phyloP scores from a whole-genome alignment of 2,888 invertebrate species.

The Heliconius aoede region DNA sequence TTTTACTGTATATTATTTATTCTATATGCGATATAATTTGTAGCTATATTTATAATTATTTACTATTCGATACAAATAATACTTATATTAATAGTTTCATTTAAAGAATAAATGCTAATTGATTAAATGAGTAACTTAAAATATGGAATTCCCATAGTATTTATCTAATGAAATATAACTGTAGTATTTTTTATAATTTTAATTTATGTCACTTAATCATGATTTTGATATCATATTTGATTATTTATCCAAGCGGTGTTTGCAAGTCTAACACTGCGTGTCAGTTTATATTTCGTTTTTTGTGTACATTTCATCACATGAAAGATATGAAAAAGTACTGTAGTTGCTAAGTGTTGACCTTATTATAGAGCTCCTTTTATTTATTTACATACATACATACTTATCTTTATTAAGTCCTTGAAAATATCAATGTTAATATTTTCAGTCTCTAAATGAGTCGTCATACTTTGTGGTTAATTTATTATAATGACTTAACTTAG shows the following conservation, averaged over 20 bases:
- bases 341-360: background rate
- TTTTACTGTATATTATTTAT: too few species aligned
- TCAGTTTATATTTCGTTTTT: constrained; percentile 11
- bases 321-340: constrained; percentile 21
- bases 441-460: too few species aligned
- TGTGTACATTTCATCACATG: constrained; percentile 26
- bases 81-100: too few species aligned
- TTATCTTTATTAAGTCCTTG: background rate
- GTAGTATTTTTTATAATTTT: background rate
- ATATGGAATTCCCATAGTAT: too few species aligned
- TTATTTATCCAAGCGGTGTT: background rate
- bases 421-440: background rate
- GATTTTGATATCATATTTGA: constrained; percentile 8
- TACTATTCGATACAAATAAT: too few species aligned
- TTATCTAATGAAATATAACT: background rate
- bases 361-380: background rate
- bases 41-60: too few species aligned
- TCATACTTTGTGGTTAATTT: too few species aligned
- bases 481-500: too few species aligned
- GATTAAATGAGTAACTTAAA: too few species aligned
- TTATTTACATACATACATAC: background rate
- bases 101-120: too few species aligned
- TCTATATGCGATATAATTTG: too few species aligned
- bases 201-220: background rate
- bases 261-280: background rate